Evolutionary conservation across 2,888 invertebrate species (phyloP).

Genomic region (Ariolimax columbianus): DNA sequence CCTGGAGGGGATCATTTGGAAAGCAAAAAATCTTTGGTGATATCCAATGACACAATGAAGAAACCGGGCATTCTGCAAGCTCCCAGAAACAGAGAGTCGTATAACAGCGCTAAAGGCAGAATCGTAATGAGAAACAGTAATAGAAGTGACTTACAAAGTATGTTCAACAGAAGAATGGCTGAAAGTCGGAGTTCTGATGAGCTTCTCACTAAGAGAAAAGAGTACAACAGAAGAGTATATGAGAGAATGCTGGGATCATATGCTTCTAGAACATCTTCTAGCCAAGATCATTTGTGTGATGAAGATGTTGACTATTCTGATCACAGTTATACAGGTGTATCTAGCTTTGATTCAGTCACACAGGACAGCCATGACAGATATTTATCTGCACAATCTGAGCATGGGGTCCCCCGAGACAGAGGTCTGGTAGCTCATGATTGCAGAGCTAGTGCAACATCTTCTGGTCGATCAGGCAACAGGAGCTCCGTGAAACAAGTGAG

Average conservation of each 20-base stretch:
- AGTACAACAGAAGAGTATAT: not conserved
- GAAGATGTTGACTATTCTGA: slow-evolving; percentile 25
- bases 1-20: not conserved
- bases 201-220: not conserved
- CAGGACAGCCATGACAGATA: slow-evolving; percentile 24
- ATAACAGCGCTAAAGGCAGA: slow-evolving; percentile 1
- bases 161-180: not conserved
- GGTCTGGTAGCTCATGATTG: not conserved
- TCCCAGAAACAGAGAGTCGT: not conserved
- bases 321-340: not conserved
- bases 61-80: slow-evolving; percentile 7
- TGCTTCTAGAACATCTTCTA: not conserved
- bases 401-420: not conserved
- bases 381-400: not conserved
- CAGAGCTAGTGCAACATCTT: not conserved
- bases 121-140: not conserved
- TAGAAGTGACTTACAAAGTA: not conserved
- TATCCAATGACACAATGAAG: not conserved
- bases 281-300: slow-evolving; percentile 3
- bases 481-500: slow-evolving; percentile 37
- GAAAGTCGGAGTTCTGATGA: not conserved
- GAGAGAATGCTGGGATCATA: not conserved
- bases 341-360: not conserved
- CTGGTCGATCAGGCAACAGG: slow-evolving; percentile 2
- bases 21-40: not conserved